Evolutionary conservation across 2,888 invertebrate genomes (phyloP), one percentile per base, ranked within the genome.

Genomic region (Rhyacophila evoluta): DNA sequence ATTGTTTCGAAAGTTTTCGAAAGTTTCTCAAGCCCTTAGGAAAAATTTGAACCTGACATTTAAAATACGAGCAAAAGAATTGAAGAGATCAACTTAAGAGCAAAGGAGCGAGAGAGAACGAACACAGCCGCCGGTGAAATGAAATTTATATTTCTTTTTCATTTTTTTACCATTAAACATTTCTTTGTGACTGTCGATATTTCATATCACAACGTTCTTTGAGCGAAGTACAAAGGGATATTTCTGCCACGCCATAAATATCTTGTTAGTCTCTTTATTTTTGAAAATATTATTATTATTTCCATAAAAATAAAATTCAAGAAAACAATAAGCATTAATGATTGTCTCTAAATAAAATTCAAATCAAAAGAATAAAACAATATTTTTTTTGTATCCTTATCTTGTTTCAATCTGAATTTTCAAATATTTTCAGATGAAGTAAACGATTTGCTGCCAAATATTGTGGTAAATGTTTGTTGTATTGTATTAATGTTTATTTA

Each of bases 171-270:
- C 77, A 77, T 77, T 73, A 77, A 72, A 73, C 36, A 73, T 69
- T 80, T 75, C 80, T 80, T 80, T 78, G 75, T 67, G 74, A 79
- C 77, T 77, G 79, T 80, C 80, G 78, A 80, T 78, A 80, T 80
- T 75, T 80, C 70, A 72, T 69, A 76, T 78, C 75, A 39, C 71
- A 71, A 75, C 67, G 71, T 71, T 28, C 71, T 55, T 77, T 73
- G 71, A 41, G 55, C 55, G 25, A 71, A 77, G 19, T 55, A 55
- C 55, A 77, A 75, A 77, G 77, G 72, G 38, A 77, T 77, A 72
- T 77, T 77, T 75, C 72, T 55, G 77, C 41, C n/a, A 71, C 71
- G 39, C 70, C 55, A 55, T 55, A 25, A 55, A 55, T 55, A 19
- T 55, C 55, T 55, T 55, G 55, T 55, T 55, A 55, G 55, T 55